Evolutionary conservation across 1,140 invertebrate species (phyloP).

Genomic region (Drosophila ercepeae): DNA sequence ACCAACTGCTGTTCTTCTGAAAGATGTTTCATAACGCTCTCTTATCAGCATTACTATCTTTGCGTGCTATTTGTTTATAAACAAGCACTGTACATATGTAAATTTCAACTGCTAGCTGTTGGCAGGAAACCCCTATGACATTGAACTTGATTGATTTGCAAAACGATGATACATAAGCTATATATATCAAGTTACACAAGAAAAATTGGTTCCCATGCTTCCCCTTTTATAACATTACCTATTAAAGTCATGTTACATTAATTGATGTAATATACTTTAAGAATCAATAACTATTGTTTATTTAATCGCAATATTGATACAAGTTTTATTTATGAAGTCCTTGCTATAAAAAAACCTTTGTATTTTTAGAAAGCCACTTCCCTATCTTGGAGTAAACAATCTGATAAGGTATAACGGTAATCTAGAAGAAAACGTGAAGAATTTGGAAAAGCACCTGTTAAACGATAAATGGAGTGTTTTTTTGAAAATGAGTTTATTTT

Average conservation of each 20-base stretch:
- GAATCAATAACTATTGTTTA: neutral
- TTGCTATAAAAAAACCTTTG: neutral
- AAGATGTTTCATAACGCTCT: constrained; percentile 35
- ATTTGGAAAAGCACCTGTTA: neutral
- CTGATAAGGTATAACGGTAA: neutral
- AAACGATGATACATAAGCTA: neutral
- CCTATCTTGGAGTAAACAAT: neutral
- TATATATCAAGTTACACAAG: neutral
- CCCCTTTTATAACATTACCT: neutral
- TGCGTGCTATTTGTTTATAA: constrained; percentile 35
- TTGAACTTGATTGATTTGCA: constrained; percentile 30
- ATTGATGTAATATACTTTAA: neutral
- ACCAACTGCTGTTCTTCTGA: constrained; percentile 22
- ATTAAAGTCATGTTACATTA: neutral
- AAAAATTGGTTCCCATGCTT: neutral
- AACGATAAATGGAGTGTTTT: no score
- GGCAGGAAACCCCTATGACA: constrained; percentile 28
- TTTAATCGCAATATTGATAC: neutral
- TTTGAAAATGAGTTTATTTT: no score
- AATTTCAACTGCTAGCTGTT: constrained; percentile 9
- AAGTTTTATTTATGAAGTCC: neutral
- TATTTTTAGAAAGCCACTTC: neutral
- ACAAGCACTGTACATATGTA: constrained; percentile 25
- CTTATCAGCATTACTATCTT: constrained; percentile 32
- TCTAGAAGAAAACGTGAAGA: neutral